Conservation (phyloP, 2,888 invertebrate genomes). For the Hyposoter dolosus region DNA sequence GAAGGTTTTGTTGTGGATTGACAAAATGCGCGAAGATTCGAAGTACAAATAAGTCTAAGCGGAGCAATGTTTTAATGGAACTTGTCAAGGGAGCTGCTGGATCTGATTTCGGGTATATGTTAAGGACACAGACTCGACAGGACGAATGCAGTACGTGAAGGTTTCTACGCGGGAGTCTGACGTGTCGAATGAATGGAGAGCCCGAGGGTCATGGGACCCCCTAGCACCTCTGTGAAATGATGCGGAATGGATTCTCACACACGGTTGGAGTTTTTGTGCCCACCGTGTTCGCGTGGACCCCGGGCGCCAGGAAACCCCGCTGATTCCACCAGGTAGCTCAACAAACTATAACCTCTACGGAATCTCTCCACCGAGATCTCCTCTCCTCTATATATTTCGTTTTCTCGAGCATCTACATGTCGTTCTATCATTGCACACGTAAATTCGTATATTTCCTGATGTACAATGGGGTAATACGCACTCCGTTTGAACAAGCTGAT, state of each 20-base stretch:
- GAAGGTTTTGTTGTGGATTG: neutral
- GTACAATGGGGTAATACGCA: conserved; percentile 35
- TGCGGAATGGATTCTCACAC: conserved; percentile 83
- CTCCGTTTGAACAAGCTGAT: conserved; percentile 58
- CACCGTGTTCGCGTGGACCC: conserved; percentile 78
- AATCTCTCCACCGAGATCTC: conserved; percentile 41
- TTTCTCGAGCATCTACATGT: conserved; percentile 39
- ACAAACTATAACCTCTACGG: conserved; percentile 29
- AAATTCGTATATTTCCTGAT: conserved; percentile 20
- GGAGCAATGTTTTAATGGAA: conserved; percentile 35
- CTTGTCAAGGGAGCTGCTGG: conserved; percentile 31
- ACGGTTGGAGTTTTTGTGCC: conserved; percentile 81
- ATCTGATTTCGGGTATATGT: conserved; percentile 30
- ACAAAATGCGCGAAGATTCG: neutral
- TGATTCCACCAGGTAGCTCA: conserved; percentile 54
- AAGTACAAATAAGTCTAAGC: conserved; percentile 18
- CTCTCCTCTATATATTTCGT: conserved; percentile 36
- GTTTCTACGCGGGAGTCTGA: conserved; percentile 63
- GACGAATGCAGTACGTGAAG: conserved; percentile 27
- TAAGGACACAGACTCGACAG: conserved; percentile 33
- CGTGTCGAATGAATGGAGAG: conserved; percentile 57
- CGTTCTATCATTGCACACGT: conserved; percentile 21
- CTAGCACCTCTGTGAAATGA: conserved; percentile 79
- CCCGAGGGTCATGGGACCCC: conserved; percentile 55
- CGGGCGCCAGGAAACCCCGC: conserved; percentile 71